phyloP scores from a whole-genome alignment of 2,888 invertebrate species.

The Dryococelus australis region DNA sequence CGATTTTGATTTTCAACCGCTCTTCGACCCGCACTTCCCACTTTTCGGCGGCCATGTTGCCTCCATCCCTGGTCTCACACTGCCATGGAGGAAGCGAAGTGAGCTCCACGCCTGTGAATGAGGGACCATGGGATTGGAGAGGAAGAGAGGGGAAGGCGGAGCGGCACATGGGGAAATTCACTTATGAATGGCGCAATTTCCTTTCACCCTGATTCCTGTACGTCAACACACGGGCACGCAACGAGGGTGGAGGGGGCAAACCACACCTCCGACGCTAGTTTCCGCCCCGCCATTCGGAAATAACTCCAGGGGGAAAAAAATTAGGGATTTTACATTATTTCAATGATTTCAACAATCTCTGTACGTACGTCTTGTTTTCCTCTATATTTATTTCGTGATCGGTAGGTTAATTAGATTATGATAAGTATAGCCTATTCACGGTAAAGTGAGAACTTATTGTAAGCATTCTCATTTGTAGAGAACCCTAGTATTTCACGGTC shows the following conservation, averaged over 20 bases:
- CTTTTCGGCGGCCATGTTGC: constrained; percentile 90
- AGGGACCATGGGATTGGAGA: constrained; percentile 30
- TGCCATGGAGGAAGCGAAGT: constrained; percentile 20
- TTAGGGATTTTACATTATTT: background rate
- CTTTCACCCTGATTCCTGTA: constrained; percentile 26
- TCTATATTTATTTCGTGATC: too few species aligned
- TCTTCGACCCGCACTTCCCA: constrained; percentile 91
- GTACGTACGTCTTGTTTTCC: too few species aligned
- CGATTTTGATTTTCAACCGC: constrained; percentile 93
- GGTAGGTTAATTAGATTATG: too few species aligned
- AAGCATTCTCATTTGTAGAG: too few species aligned
- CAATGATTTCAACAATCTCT: too few species aligned
- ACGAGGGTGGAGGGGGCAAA: background rate
- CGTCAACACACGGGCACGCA: background rate
- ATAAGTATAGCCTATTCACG: too few species aligned
- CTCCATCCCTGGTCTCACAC: constrained; percentile 35
- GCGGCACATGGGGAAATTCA: constrained; percentile 31
- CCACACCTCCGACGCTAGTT: background rate
- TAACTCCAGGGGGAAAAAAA: background rate
- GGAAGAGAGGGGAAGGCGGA: constrained; percentile 29
- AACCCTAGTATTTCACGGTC: too few species aligned
- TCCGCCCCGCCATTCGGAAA: background rate
- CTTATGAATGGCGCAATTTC: constrained; percentile 45
- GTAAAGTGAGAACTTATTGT: too few species aligned
- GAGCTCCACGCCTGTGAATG: constrained; percentile 33